phyloP scores from a whole-genome alignment of 2,113 vertebrate species.

The Scytalopus superciliaris region DNA sequence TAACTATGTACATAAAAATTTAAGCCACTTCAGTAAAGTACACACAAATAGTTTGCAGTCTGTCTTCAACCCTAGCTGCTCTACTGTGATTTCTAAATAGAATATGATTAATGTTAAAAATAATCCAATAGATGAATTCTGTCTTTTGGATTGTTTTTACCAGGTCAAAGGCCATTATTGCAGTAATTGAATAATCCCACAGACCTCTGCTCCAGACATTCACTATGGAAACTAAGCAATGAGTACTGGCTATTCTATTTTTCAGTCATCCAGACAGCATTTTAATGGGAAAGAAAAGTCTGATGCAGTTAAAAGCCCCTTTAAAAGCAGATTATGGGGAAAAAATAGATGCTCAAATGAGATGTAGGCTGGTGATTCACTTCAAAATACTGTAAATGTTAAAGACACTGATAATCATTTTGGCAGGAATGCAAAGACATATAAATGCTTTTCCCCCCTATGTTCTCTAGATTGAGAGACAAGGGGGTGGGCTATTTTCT shows the following conservation, averaged over 20 bases:
- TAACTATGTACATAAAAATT: not conserved
- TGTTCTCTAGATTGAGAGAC: not conserved
- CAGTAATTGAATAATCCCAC: slow-evolving; percentile 64
- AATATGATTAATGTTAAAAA: slow-evolving; percentile 47
- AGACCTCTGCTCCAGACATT: slow-evolving; percentile 68
- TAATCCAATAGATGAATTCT: slow-evolving; percentile 53
- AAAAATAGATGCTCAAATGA: slow-evolving; percentile 43
- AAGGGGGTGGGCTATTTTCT: not conserved
- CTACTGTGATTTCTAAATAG: slow-evolving; percentile 33
- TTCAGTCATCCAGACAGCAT: slow-evolving; percentile 42
- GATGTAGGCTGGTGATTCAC: slow-evolving; percentile 30
- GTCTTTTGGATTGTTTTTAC: slow-evolving; percentile 45
- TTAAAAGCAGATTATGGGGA: slow-evolving; percentile 55
- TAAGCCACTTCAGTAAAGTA: not conserved
- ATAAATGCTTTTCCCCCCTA: not conserved
- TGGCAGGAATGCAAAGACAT: slow-evolving; percentile 13
- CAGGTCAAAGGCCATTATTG: slow-evolving; percentile 56
- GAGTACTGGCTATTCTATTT: slow-evolving; percentile 38
- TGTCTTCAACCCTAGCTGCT: not conserved
- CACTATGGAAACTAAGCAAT: slow-evolving; percentile 55
- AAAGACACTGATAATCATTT: slow-evolving; percentile 23
- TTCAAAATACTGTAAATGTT: slow-evolving; percentile 46
- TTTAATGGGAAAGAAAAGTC: slow-evolving; percentile 40
- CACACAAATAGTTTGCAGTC: slow-evolving; percentile 2
- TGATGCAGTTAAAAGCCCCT: slow-evolving; percentile 37